These are phyloP conservation scores for Tanypteryx hageni DNA, from an alignment of 2,888 invertebrate genomes.

Conservation along the genomic window DNA sequence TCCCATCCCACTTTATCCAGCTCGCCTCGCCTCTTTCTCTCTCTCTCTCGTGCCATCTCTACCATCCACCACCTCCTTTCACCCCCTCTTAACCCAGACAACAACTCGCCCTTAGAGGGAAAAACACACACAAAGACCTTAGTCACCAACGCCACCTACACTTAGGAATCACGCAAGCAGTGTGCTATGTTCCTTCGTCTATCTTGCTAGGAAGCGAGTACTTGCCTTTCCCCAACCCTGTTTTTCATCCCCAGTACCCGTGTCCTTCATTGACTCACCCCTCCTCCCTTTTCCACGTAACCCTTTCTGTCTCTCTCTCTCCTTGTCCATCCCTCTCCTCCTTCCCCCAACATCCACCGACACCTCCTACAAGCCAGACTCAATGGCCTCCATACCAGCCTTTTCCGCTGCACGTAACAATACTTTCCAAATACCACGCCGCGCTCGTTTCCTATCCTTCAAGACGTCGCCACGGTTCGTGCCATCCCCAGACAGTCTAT, in stretches of 20 bases:
- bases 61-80: background rate
- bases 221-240: background rate
- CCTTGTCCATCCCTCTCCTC: too few relatives aligned
- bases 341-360: too few relatives aligned
- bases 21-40: background rate
- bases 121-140: background rate
- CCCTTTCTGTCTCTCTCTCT: too few relatives aligned
- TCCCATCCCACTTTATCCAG: background rate
- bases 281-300: background rate
- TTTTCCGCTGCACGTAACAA: too few relatives aligned
- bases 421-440: too few relatives aligned
- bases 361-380: too few relatives aligned
- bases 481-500: too few relatives aligned
- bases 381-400: too few relatives aligned
- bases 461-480: background rate
- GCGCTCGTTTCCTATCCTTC: background rate
- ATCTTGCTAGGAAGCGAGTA: background rate
- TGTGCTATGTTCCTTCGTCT: background rate
- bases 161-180: background rate
- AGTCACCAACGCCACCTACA: background rate
- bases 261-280: background rate
- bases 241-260: background rate
- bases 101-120: background rate
- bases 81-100: conserved; percentile 18
- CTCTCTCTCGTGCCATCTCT: background rate